phyloP scores from a whole-genome alignment of 1,140 invertebrate species.

The Chlorops oryzae region DNA sequence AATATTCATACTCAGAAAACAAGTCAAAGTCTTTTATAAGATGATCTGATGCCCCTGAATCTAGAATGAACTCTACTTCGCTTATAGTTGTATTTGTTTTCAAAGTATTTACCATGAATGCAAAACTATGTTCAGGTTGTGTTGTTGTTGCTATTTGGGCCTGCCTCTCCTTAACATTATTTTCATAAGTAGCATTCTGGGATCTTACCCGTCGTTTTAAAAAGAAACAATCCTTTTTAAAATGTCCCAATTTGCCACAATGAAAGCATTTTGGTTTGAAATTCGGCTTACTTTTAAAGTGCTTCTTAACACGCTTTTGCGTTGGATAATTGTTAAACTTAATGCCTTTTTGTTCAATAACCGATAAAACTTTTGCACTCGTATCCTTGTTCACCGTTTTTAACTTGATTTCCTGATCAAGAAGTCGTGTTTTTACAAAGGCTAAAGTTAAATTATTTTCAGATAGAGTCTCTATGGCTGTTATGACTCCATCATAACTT shows the following conservation, averaged over 20 bases:
- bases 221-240: slow-evolving; percentile 27
- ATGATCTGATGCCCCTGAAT: slow-evolving; percentile 42
- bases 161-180: slow-evolving; percentile 13
- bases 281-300: slow-evolving; percentile 8
- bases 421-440: slow-evolving; percentile 44
- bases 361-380: slow-evolving; percentile 25
- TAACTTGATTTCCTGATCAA: slow-evolving; percentile 48
- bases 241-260: slow-evolving; percentile 28
- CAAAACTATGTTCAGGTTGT: slow-evolving; percentile 9
- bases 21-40: slow-evolving; percentile 29
- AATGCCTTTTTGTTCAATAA: slow-evolving; percentile 4
- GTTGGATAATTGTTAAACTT: not conserved
- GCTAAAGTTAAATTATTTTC: slow-evolving; percentile 38
- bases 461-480: slow-evolving; percentile 45
- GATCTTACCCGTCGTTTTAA: slow-evolving; percentile 24
- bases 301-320: slow-evolving; percentile 6
- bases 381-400: slow-evolving; percentile 32
- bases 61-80: slow-evolving; percentile 28
- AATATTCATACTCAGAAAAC: slow-evolving; percentile 20
- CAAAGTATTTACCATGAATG: slow-evolving; percentile 14
- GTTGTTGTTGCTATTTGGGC: slow-evolving; percentile 7
- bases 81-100: not conserved
- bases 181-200: slow-evolving; percentile 8
- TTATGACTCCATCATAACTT: slow-evolving; percentile 39
- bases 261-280: slow-evolving; percentile 24